phyloP scores from a whole-genome alignment of 2,113 vertebrate genomes.

The Pachyramphus minor region DNA sequence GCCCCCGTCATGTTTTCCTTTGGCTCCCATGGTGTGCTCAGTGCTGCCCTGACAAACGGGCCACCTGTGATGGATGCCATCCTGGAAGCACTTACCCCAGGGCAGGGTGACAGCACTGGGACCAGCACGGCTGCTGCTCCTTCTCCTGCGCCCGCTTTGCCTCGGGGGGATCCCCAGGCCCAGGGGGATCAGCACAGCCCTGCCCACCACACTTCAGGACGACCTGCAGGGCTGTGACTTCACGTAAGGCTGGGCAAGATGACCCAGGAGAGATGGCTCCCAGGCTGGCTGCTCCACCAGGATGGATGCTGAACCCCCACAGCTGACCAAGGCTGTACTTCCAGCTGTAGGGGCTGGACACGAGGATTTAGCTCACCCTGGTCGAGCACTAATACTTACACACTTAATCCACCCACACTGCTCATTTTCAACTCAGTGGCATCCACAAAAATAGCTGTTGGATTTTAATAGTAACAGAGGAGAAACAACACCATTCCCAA shows the following conservation, averaged over 20 bases:
- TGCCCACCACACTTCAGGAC: constrained; percentile 2
- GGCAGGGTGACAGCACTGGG: background rate
- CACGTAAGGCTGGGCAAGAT: background rate
- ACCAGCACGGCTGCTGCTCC: background rate
- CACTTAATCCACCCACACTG: background rate
- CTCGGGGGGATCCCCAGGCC: background rate
- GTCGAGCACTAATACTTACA: background rate
- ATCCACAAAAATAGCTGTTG: background rate
- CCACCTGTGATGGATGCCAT: background rate
- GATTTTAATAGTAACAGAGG: background rate
- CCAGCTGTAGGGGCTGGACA: background rate
- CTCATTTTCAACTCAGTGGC: background rate
- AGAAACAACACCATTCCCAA: background rate
- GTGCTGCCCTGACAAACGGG: rapidly evolving
- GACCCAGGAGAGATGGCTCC: background rate
- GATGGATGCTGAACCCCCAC: background rate
- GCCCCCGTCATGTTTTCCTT: background rate
- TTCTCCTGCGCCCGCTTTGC: background rate
- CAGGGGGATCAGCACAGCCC: background rate
- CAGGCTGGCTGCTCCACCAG: background rate
- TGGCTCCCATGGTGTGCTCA: background rate
- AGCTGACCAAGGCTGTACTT: background rate
- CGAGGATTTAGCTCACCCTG: background rate
- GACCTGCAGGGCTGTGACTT: background rate
- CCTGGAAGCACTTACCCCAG: constrained; percentile 23